phyloP scores from a whole-genome alignment of 2,113 vertebrate genomes.

The Paramormyrops kingsleyae region DNA sequence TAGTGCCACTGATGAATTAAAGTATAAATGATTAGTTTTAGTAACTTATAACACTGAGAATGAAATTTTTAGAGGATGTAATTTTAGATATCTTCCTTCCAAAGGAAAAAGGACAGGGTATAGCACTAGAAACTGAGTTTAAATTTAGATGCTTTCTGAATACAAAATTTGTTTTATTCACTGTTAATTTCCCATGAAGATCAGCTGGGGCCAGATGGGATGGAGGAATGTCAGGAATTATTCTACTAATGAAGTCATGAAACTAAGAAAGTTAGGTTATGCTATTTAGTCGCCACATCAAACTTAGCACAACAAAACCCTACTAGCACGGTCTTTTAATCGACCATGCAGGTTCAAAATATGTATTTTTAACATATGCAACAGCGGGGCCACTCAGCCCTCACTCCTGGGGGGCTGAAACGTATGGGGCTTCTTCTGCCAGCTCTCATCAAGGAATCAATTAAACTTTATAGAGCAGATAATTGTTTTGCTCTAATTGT shows the following conservation, averaged over 20 bases:
- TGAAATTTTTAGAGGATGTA: conserved; percentile 37
- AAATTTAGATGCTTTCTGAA: neutral
- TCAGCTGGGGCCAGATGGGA: neutral
- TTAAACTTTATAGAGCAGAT: conserved; percentile 14
- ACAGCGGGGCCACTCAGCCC: neutral
- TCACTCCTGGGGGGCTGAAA: neutral
- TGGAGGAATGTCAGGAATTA: neutral
- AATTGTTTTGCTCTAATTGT: conserved; percentile 6
- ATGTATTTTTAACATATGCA: neutral
- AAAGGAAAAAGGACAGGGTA: conserved; percentile 42
- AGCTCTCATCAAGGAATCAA: conserved; percentile 1
- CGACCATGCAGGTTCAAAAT: neutral
- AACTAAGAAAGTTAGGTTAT: neutral
- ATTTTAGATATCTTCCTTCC: conserved; percentile 43
- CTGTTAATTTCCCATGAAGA: neutral
- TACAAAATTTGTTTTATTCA: neutral
- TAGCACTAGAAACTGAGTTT: neutral
- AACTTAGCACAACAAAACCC: neutral
- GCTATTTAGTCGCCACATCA: neutral
- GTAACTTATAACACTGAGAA: conserved; percentile 40
- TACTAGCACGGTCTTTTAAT: neutral
- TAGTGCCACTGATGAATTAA: conserved; percentile 43
- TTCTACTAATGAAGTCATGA: neutral
- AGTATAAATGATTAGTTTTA: conserved; percentile 31
- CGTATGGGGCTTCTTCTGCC: neutral